phyloP scores from a whole-genome alignment of 2,888 invertebrate genomes.

The Andrena bucephala region DNA sequence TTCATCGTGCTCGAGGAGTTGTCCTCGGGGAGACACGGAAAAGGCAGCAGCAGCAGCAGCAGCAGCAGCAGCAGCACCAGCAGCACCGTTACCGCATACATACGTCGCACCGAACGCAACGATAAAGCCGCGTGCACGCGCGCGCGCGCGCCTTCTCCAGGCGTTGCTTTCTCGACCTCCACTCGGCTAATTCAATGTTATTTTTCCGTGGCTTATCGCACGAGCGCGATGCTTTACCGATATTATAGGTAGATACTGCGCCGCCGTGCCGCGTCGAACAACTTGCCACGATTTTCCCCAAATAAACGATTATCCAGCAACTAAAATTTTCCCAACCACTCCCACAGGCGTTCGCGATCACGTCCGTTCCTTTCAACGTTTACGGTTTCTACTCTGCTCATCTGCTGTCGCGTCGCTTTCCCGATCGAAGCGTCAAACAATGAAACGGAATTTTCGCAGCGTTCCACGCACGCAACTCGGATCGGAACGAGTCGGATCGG shows the following conservation, averaged over 20 bases:
- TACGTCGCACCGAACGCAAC: constrained; percentile 16
- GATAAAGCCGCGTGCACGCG: constrained; percentile 47
- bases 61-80: neutral
- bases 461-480: neutral
- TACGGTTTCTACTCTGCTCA: no score
- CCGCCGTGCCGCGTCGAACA: no score
- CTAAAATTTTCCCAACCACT: no score
- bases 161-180: constrained; percentile 40
- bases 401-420: no score
- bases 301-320: no score
- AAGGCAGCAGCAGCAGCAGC: neutral
- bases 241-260: no score
- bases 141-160: constrained; percentile 32
- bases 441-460: no score
- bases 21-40: neutral
- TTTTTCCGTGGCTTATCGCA: constrained; percentile 48
- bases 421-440: no score
- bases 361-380: no score
- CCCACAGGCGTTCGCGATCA: no score
- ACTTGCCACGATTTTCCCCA: neutral
- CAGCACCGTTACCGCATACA: neutral
- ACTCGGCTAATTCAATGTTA: neutral
- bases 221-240: neutral
- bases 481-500: neutral
- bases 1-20: constrained; percentile 2